Evolutionary conservation across 2,113 vertebrate genomes (phyloP).

Genomic region (Rattus rattus): DNA sequence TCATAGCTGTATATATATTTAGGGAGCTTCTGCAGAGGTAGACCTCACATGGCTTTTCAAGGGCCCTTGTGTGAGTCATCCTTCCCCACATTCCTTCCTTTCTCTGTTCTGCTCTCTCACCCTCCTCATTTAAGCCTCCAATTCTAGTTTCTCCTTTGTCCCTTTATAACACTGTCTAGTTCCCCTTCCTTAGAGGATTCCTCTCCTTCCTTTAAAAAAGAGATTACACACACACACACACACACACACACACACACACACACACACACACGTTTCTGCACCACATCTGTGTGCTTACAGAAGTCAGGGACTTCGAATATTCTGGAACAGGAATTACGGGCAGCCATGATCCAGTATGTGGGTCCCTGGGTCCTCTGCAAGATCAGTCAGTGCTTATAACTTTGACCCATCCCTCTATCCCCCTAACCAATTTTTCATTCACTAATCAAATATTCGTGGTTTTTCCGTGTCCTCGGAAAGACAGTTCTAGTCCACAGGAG

Average conservation of each 20-base stretch:
- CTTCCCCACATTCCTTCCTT: neutral
- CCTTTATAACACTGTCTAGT: neutral
- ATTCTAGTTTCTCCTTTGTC: neutral
- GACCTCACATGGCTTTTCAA: neutral
- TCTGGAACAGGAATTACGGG: neutral
- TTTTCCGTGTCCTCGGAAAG: neutral
- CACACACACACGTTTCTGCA: too few relatives aligned
- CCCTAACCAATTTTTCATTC: neutral
- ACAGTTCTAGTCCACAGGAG: neutral
- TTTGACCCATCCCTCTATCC: too few relatives aligned
- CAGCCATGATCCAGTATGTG: neutral
- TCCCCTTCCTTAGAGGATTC: neutral
- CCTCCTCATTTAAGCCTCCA: neutral
- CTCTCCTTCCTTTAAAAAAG: neutral
- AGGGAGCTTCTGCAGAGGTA: neutral
- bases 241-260: too few relatives aligned
- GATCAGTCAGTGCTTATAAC: neutral
- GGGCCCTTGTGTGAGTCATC: neutral
- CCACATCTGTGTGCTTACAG: neutral
- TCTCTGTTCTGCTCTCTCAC: neutral
- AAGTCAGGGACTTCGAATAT: neutral
- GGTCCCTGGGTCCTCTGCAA: neutral
- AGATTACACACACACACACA: too few relatives aligned
- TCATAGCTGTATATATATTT: neutral
- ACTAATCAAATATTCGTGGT: slow-evolving; percentile 6